Percentiles rank a stretch among this genome's conserved stretches.
These are phyloP conservation scores for Lithosia quadra DNA, from an alignment of 2,888 invertebrate species.

Conservation along the genomic window DNA sequence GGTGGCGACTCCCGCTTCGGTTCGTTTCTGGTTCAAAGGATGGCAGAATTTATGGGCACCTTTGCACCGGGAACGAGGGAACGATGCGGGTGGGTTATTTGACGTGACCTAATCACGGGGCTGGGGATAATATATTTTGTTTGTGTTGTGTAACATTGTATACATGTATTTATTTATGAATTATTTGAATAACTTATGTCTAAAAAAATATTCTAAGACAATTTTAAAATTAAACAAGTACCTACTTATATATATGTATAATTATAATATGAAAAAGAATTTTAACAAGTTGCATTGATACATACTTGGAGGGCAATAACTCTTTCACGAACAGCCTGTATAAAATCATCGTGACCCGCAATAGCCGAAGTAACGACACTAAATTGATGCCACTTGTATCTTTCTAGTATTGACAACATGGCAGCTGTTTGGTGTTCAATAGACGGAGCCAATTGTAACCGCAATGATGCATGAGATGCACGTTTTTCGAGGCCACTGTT, in stretches of 20 bases:
- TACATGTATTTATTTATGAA: too few relatives aligned
- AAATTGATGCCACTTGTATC: constrained; percentile 99
- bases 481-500: constrained; percentile 94
- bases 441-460: constrained; percentile 97
- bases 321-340: constrained; percentile 96
- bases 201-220: too few relatives aligned
- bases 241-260: too few relatives aligned
- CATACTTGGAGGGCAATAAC: constrained; percentile 93
- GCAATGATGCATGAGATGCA: constrained; percentile 95
- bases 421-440: constrained; percentile 98
- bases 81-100: too few relatives aligned
- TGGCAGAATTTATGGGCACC: too few relatives aligned
- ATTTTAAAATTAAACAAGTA: neutral
- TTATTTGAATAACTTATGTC: too few relatives aligned
- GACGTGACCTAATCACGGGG: too few relatives aligned
- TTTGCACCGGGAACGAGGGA: too few relatives aligned
- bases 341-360: constrained; percentile 98
- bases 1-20: too few relatives aligned
- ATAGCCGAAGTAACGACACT: constrained; percentile 97
- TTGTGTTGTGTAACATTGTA: too few relatives aligned
- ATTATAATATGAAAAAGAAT: neutral
- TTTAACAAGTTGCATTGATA: constrained; percentile 23
- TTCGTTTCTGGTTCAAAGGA: too few relatives aligned
- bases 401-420: constrained; percentile 97
- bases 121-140: too few relatives aligned